Base-by-base conservation (phyloP, 2,888 invertebrate genomes). In the Himalopsyche kuldschensis region DNA sequence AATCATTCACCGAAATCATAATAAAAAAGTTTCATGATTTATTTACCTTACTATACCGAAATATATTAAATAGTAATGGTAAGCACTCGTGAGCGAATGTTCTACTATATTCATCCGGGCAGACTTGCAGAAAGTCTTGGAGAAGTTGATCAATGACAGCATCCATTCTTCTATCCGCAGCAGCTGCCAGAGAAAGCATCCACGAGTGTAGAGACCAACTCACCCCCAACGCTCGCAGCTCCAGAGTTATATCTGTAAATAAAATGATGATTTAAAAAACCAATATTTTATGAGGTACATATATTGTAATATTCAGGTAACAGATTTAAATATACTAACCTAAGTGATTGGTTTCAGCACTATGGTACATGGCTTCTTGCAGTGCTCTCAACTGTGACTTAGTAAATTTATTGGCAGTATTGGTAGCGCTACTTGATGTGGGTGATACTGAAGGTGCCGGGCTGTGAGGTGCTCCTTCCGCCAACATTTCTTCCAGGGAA, bases 331-430 rank as follows among this genome's bases (percentile, higher is more conserved):
- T 15, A 24, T 27, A 78, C 46, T 80, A 88, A 95, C 95, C 95
- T 87, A 97, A 91, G 89, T 97, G 96, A 88, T 97, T 97, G 89
- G 96, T 97, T 90, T 98, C 98, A 0, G 97, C 96, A 85, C 97
- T 97, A 88, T 97, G 97, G 89, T 98, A 98, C 96, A 98, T 96
- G 30, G 98, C 97, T 90, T 98, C 97, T 88, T 97, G 97, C 83
- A 97, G 91, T 75, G 96, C 95, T 87, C 97, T 95, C 86, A 96
- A 94, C 90, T 97, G 97, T 46, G 94, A 93, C 90, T 97, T 97
- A 87, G 94, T 96, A 88, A 96, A 92, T 84, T 91, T 91, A 20
- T 91, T 91, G n/a, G 89, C 88, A 2, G 85, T 82, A 63, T 81
- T 83, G 55, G 92, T 89, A 3, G 91, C 90, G 75, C 84, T 75